Evolutionary conservation across 2,888 invertebrate species (phyloP).

Genomic region (Dasysyrphus tricinctus): DNA sequence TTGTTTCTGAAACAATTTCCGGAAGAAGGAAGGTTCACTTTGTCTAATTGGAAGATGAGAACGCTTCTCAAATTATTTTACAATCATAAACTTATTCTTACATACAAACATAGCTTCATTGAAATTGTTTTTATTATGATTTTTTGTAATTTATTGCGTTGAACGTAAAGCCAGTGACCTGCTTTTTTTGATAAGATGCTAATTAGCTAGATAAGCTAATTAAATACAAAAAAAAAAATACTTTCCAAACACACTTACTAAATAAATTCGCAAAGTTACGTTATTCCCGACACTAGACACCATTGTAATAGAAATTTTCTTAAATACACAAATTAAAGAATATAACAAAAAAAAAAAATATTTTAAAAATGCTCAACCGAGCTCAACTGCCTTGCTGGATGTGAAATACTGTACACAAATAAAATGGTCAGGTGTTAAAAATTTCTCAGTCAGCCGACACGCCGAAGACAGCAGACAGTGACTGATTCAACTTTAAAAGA

Average conservation of each 20-base stretch:
- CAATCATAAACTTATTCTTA: slow-evolving; percentile 22
- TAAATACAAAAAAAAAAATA: neutral
- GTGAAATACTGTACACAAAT: slow-evolving; percentile 44
- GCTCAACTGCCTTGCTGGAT: slow-evolving; percentile 2
- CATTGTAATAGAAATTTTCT: slow-evolving; percentile 46
- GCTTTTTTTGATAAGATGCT: slow-evolving; percentile 2
- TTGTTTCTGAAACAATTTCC: neutral
- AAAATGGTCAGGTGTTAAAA: slow-evolving; percentile 44
- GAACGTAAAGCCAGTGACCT: neutral
- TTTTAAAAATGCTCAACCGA: slow-evolving; percentile 40
- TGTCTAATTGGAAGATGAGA: neutral
- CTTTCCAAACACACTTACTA: slow-evolving; percentile 59
- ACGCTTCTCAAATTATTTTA: slow-evolving; percentile 1
- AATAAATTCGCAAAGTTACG: slow-evolving; percentile 55
- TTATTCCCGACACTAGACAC: slow-evolving; percentile 59
- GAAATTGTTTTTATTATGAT: neutral
- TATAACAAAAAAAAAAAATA: neutral
- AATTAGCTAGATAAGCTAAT: slow-evolving; percentile 2
- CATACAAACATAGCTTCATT: neutral
- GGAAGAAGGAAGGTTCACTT: neutral
- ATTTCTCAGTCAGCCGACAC: slow-evolving; percentile 2
- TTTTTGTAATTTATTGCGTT: slow-evolving; percentile 3
- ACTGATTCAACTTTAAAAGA: slow-evolving; percentile 60
- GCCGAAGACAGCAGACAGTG: slow-evolving; percentile 35
- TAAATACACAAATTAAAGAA: slow-evolving; percentile 1